A percentile compares a stretch with the other conserved stretches of the same genome.
phyloP scores from a whole-genome alignment of 2,888 invertebrate genomes.

The Dasypogon diadema region DNA sequence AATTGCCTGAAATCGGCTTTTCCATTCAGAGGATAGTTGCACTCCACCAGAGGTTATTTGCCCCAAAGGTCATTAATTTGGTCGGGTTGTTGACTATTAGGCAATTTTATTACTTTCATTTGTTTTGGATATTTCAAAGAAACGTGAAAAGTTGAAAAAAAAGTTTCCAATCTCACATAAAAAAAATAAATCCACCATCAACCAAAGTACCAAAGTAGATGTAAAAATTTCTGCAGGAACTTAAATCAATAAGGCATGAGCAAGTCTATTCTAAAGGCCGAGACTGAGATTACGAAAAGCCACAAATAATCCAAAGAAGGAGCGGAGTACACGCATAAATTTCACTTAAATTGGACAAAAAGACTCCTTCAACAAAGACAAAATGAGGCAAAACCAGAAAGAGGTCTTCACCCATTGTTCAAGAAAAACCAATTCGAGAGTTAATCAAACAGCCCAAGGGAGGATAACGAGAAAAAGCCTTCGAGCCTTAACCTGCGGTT shows the following conservation, averaged over 20 bases:
- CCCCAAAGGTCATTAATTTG: too few species aligned
- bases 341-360: slow-evolving; percentile 42
- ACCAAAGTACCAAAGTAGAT: too few species aligned
- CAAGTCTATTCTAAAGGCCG: neutral
- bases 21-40: too few species aligned
- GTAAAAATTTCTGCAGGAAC: too few species aligned
- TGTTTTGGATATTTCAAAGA: too few species aligned
- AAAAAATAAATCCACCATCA: too few species aligned
- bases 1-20: too few species aligned
- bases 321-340: slow-evolving; percentile 36
- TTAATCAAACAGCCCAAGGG: slow-evolving; percentile 10
- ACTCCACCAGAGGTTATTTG: too few species aligned
- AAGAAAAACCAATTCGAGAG: slow-evolving; percentile 22
- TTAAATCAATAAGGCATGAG: neutral
- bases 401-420: slow-evolving; percentile 28
- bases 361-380: neutral
- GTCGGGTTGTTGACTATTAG: too few species aligned
- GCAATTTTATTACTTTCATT: too few species aligned
- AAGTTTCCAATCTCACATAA: too few species aligned
- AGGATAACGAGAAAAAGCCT: slow-evolving; percentile 26
- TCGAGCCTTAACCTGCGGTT: neutral
- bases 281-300: slow-evolving; percentile 11
- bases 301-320: slow-evolving; percentile 33
- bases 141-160: too few species aligned
- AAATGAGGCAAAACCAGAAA: slow-evolving; percentile 23